phyloP scores from a whole-genome alignment of 2,797 vertebrate species.

The Sphenodon punctatus region DNA sequence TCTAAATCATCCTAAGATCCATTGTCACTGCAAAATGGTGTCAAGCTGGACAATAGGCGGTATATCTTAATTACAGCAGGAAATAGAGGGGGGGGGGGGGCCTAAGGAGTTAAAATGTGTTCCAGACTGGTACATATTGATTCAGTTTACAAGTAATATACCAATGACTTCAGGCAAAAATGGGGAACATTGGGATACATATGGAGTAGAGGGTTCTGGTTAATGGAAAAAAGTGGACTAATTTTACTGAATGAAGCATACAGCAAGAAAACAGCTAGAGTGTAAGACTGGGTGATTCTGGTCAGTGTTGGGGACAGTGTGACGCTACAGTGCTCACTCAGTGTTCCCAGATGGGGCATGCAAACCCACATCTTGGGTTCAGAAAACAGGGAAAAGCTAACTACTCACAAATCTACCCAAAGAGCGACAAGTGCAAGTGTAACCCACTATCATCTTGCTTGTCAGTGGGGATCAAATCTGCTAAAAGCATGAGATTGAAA shows the following conservation, averaged over 20 bases:
- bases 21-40: not conserved
- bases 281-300: not conserved
- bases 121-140: accelerated
- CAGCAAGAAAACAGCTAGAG: not conserved
- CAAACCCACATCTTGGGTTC: not conserved
- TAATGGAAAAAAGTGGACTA: not conserved
- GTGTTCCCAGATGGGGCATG: not conserved
- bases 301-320: not conserved
- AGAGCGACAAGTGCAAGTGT: too few species aligned
- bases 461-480: too few species aligned
- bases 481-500: too few species aligned
- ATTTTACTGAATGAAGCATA: not conserved
- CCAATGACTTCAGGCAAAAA: not conserved
- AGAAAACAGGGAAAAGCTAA: too few species aligned
- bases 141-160: not conserved
- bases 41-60: not conserved
- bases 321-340: not conserved
- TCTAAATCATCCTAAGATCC: not conserved
- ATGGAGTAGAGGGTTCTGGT: not conserved
- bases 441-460: too few species aligned
- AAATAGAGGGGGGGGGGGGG: not conserved
- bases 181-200: not conserved
- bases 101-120: not conserved
- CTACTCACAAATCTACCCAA: too few species aligned
- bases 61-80: not conserved